Evolutionary conservation across 1,140 invertebrate genomes (phyloP).

Genomic region (Pantala flavescens): DNA sequence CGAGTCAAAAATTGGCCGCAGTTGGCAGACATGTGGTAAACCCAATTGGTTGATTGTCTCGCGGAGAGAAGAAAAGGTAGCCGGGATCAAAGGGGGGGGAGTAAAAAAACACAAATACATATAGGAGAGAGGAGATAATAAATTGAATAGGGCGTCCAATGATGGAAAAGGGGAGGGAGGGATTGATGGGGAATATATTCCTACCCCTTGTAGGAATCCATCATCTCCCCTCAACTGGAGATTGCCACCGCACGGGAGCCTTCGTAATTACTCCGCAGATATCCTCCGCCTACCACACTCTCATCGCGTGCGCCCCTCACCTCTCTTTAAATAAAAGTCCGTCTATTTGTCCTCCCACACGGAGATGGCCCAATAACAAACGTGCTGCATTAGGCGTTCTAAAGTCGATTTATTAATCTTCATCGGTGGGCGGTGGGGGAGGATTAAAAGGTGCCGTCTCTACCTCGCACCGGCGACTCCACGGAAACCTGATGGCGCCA

Average conservation of each 20-base stretch:
- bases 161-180: not conserved
- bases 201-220: not conserved
- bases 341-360: not conserved
- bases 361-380: not conserved
- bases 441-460: not conserved
- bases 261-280: not conserved
- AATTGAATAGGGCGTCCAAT: slow-evolving; percentile 2
- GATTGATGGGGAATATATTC: slow-evolving; percentile 9
- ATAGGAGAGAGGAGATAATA: not conserved
- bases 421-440: not conserved
- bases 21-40: not conserved
- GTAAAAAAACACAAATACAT: not conserved
- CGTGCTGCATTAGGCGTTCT: not conserved
- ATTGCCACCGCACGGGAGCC: not conserved
- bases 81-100: not conserved
- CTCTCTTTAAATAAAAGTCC: not conserved
- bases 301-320: not conserved
- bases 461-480: not conserved
- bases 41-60: slow-evolving; percentile 1
- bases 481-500: too few species aligned
- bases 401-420: slow-evolving; percentile 5
- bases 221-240: not conserved
- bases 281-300: not conserved
- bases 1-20: not conserved
- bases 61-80: not conserved